Conservation (phyloP, 1,140 invertebrate genomes). For the Heliconius eleuchia region DNA sequence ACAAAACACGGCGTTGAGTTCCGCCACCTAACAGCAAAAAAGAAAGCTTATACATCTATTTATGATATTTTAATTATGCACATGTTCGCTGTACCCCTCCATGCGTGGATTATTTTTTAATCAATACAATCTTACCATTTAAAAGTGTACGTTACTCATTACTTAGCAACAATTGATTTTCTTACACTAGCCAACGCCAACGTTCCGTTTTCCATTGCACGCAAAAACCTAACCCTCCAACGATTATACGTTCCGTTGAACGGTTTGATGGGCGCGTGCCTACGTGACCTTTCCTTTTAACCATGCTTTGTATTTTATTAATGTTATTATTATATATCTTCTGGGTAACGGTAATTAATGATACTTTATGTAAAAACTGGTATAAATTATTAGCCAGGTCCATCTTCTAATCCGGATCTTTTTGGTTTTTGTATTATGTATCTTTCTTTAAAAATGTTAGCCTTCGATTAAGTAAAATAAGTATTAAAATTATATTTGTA, state of each 20-base stretch:
- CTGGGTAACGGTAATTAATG: slow-evolving; percentile 24
- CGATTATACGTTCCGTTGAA: slow-evolving; percentile 35
- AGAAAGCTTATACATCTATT: no score
- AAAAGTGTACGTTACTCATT: slow-evolving; percentile 23
- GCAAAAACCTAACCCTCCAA: slow-evolving; percentile 37
- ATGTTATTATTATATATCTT: slow-evolving; percentile 42
- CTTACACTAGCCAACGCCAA: slow-evolving; percentile 6
- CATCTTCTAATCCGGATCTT: no score
- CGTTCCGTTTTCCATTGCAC: slow-evolving; percentile 9
- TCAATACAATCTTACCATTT: slow-evolving; percentile 6
- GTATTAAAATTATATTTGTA: no score
- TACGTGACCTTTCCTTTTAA: slow-evolving; percentile 50
- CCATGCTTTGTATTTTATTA: slow-evolving; percentile 46
- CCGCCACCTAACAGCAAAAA: no score
- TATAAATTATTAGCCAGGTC: no score
- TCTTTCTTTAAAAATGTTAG: no score
- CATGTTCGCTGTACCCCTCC: background rate
- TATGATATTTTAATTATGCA: no score
- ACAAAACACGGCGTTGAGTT: no score
- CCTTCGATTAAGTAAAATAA: no score
- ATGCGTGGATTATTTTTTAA: background rate
- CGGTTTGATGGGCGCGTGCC: slow-evolving; percentile 43
- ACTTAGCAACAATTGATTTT: slow-evolving; percentile 41
- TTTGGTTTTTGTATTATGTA: no score
- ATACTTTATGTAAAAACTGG: background rate